Conservation (phyloP, 2,888 invertebrate species). For the Apotomis capreana region DNA sequence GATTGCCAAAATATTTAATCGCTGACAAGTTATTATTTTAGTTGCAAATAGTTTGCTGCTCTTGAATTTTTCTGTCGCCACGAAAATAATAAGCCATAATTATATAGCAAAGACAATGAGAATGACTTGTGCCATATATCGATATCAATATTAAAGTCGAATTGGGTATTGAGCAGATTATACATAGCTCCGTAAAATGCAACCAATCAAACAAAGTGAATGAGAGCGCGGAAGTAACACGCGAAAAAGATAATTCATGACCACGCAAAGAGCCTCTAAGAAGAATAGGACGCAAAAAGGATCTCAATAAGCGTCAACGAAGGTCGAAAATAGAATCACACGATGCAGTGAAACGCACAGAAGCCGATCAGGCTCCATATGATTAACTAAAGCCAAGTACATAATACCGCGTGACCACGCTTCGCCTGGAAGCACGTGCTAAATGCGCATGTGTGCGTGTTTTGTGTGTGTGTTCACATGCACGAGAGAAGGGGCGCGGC, state of each 20-base stretch:
- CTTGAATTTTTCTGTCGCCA: too few relatives aligned
- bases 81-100: too few relatives aligned
- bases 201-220: slow-evolving; percentile 5
- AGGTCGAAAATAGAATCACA: slow-evolving; percentile 11
- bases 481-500: slow-evolving; percentile 61
- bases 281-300: slow-evolving; percentile 5
- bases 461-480: slow-evolving; percentile 61
- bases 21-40: too few relatives aligned
- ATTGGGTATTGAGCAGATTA: neutral
- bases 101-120: too few relatives aligned
- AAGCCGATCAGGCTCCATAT: slow-evolving; percentile 22
- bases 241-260: slow-evolving; percentile 15
- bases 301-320: slow-evolving; percentile 2
- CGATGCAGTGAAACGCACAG: slow-evolving; percentile 13
- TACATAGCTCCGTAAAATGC: neutral
- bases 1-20: too few relatives aligned
- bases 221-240: slow-evolving; percentile 8
- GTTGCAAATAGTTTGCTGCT: too few relatives aligned
- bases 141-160: too few relatives aligned
- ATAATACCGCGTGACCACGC: slow-evolving; percentile 51
- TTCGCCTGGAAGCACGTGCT: slow-evolving; percentile 60
- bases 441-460: slow-evolving; percentile 43
- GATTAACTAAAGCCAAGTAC: slow-evolving; percentile 37
- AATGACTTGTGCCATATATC: too few relatives aligned
- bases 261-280: slow-evolving; percentile 8